Conservation (phyloP, 2,113 vertebrate genomes). For the Psilopogon haemacephalus region DNA sequence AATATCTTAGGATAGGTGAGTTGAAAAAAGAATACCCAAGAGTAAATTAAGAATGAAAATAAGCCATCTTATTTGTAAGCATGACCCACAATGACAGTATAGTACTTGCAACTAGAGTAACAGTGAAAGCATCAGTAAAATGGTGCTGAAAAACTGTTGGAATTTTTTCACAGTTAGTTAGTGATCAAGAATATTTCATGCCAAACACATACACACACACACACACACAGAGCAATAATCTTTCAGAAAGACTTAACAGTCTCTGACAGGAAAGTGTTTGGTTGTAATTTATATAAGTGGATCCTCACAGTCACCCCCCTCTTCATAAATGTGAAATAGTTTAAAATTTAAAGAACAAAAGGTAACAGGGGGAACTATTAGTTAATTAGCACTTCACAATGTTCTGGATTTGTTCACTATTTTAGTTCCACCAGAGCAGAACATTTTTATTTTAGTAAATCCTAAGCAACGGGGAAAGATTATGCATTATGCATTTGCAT, state of each 20-base stretch:
- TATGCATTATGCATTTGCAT: not conserved
- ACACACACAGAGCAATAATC: not conserved
- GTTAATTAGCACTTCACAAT: not conserved
- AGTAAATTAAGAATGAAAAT: not conserved
- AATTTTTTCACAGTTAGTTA: not conserved
- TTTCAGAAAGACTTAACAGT: not conserved
- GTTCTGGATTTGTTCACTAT: not conserved
- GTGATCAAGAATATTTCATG: not conserved
- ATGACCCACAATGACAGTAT: not conserved
- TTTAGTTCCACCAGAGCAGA: not conserved
- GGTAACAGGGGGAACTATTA: not conserved
- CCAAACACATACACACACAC: not conserved
- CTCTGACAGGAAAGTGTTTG: not conserved
- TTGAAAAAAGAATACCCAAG: not conserved
- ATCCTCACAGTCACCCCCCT: not conserved
- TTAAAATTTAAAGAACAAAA: conserved; percentile 9
- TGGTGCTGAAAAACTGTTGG: not conserved
- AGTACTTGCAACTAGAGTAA: not conserved
- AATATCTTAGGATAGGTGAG: not conserved
- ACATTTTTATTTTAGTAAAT: conserved; percentile 2
- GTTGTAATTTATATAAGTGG: not conserved
- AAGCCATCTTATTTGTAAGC: not conserved
- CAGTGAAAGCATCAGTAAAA: not conserved
- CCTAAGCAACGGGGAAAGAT: not conserved
- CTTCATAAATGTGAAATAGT: not conserved